Conservation (phyloP, 2,888 invertebrate genomes). For the Cephus pulcher region DNA sequence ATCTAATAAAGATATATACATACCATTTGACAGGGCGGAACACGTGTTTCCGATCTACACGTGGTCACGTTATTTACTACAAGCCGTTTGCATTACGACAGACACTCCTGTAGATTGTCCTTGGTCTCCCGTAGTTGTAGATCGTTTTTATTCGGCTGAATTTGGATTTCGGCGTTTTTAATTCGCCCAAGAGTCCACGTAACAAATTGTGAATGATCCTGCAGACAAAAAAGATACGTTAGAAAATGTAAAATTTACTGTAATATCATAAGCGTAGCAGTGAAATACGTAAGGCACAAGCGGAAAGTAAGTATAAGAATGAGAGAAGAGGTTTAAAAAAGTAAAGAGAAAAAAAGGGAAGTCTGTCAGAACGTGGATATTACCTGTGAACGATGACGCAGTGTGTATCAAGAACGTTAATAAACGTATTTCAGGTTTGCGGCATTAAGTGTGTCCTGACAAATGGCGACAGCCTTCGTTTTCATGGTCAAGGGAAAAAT, state of each 20-base stretch:
- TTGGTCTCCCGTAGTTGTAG: not conserved
- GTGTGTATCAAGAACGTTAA: not conserved
- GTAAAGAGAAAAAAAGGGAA: not conserved
- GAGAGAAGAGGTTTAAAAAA: not conserved
- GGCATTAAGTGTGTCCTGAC: not conserved
- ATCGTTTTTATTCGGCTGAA: no score
- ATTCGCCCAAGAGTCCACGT: no score
- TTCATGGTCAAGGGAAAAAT: slow-evolving; percentile 8
- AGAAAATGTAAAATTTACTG: not conserved
- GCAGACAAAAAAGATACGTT: no score
- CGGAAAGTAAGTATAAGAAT: not conserved
- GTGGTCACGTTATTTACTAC: not conserved
- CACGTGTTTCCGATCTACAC: not conserved
- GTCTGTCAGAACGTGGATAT: not conserved
- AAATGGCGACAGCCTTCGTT: not conserved
- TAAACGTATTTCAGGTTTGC: not conserved
- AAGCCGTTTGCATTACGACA: not conserved
- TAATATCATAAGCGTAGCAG: not conserved
- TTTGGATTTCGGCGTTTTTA: no score
- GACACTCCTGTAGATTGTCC: not conserved
- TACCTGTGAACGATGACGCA: not conserved
- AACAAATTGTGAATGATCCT: no score
- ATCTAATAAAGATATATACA: not conserved
- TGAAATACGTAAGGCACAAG: not conserved
- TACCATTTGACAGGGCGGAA: not conserved